These are phyloP conservation scores for Hydroisotoma schaefferi DNA, from an alignment of 2,888 invertebrate species.

Conservation along the genomic window DNA sequence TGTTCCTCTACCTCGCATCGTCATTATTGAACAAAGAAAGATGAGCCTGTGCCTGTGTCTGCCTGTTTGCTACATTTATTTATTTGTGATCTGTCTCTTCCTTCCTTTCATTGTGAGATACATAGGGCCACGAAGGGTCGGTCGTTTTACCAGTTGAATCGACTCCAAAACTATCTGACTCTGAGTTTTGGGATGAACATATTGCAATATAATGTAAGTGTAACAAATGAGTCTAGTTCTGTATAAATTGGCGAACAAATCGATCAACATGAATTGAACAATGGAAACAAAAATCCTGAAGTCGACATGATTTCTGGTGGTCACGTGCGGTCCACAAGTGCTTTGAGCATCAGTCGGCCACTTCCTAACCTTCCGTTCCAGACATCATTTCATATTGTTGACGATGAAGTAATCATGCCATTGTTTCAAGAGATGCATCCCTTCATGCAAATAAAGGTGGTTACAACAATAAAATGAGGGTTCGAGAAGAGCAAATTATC, in stretches of 20 bases:
- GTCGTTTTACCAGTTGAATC: constrained; percentile 6
- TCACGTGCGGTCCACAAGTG: constrained; percentile 46
- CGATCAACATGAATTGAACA: background rate
- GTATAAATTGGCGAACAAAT: background rate
- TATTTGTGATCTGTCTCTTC: background rate
- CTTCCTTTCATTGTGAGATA: background rate
- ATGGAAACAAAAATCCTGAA: constrained; percentile 9
- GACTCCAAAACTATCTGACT: too few species aligned
- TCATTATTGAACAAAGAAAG: constrained; percentile 19
- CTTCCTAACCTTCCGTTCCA: constrained; percentile 10
- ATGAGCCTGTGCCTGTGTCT: too few species aligned
- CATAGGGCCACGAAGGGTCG: background rate
- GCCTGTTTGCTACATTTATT: too few species aligned
- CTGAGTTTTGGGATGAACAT: constrained; percentile 8
- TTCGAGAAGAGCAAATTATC: too few species aligned
- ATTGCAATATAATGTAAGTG: background rate
- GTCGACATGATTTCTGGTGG: constrained; percentile 47
- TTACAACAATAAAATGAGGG: too few species aligned
- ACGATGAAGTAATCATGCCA: too few species aligned
- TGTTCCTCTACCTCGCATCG: constrained; percentile 5
- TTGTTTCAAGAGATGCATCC: too few species aligned
- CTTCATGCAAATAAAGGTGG: too few species aligned
- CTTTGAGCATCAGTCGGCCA: constrained; percentile 18
- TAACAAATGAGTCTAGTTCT: background rate
- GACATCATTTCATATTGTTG: too few species aligned